Base-by-base conservation (phyloP, 1,140 invertebrate species). In the Meloidogyne hapla region DNA sequence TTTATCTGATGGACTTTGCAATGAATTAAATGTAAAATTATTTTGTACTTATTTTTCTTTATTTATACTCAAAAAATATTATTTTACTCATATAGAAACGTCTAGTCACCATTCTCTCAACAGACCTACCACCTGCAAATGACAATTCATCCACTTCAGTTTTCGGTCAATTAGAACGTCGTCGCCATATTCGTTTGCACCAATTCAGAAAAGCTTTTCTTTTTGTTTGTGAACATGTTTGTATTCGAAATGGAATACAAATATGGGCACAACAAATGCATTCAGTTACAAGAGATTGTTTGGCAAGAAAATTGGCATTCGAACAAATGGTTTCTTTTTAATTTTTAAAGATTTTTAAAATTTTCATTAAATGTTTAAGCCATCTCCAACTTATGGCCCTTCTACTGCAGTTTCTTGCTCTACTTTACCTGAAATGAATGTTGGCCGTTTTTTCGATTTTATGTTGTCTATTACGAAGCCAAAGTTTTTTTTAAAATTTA, bases 221-320 rank as follows among this genome's bases (percentile, higher is more conserved):
- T 25, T 84, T 82, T 65, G 81, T 82, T 28, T 82, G 81, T 68
- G 82, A 83, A 26, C 82, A 82, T 61, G 67, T 84, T 23, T 82
- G 81, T 10, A 74, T 82, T n/a, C 42, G 61, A 12, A 45, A 79
- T 25, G 56, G 40, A 42, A 80, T 80, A 13, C 42, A 38, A 10
- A 69, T 75, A 18, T 75, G 64, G 65, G 64, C 65, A 21, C 38
- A 75, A 61, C 74, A 69, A 4, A 21, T 67, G 1, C 23, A 26
- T 62, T 18, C 9, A 13, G 42, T 67, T 18, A 21, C 48, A 56
- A 69, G 25, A 1, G 69, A 67, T 48, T 40, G 23, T 66, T 21
- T 74, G 28, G 18, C 61, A 8, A 33, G 0, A 25, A 75, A 75
- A 69, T 66, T 15, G 6, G 23, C 21, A 15, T 33, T 61, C 18